Percentiles rank a stretch among this genome's conserved stretches.
Evolutionary conservation across 2,888 invertebrate species (phyloP).

Genomic region (Lampropteryx suffumata): DNA sequence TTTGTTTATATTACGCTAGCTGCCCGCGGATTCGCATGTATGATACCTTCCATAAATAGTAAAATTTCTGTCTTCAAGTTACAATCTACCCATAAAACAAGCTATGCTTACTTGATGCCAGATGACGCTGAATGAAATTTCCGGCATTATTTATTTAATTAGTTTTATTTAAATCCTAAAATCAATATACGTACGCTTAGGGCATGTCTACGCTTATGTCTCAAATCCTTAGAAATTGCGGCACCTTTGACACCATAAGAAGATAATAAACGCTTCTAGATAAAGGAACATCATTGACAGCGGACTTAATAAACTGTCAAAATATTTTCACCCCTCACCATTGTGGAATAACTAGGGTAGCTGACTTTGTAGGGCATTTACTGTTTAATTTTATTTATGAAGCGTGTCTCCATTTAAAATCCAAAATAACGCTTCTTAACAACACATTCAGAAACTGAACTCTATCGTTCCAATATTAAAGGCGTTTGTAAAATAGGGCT

Average conservation of each 20-base stretch:
- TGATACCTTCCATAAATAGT: no score
- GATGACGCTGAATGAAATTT: no score
- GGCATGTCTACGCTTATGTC: no score
- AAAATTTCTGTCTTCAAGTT: no score
- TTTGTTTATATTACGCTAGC: no score
- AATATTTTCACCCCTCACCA: conserved; percentile 70
- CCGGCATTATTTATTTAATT: no score
- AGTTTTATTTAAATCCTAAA: no score
- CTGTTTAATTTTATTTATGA: conserved; percentile 76
- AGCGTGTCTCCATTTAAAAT: conserved; percentile 60
- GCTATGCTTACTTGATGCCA: no score
- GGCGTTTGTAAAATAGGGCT: background rate
- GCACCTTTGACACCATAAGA: conserved; percentile 4
- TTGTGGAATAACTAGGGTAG: conserved; percentile 72
- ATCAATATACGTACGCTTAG: no score
- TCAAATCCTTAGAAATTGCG: background rate
- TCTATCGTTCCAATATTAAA: background rate
- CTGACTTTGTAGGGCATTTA: conserved; percentile 60
- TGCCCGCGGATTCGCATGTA: no score
- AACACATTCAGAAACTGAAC: conserved; percentile 24
- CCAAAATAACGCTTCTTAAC: conserved; percentile 46
- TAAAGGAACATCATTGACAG: conserved; percentile 24
- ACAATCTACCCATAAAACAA: no score
- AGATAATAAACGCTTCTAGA: conserved; percentile 37
- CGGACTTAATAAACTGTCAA: conserved; percentile 63